phyloP scores from a whole-genome alignment of 2,797 vertebrate genomes.

The Odontamblyopus lacepedii region DNA sequence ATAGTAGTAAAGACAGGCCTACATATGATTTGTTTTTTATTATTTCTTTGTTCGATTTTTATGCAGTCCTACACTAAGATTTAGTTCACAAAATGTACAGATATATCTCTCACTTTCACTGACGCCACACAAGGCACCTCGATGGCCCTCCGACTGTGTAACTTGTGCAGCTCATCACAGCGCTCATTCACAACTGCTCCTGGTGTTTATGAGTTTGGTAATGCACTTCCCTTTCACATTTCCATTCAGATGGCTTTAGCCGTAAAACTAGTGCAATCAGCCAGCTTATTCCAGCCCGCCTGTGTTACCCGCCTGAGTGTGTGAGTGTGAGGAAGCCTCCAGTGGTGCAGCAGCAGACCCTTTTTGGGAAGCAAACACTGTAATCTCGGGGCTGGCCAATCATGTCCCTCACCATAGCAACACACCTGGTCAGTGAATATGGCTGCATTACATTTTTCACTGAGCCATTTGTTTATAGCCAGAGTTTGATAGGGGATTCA shows the following conservation, averaged over 20 bases:
- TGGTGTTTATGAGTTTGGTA: slow-evolving; percentile 58
- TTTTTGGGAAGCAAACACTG: slow-evolving; percentile 55
- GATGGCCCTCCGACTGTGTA: slow-evolving; percentile 35
- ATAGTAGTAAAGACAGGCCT: too few relatives aligned
- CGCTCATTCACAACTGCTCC: slow-evolving; percentile 57
- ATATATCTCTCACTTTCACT: background rate
- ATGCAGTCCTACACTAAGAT: background rate
- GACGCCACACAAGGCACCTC: slow-evolving; percentile 8
- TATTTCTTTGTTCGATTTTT: background rate
- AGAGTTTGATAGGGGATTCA: background rate
- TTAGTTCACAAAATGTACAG: background rate
- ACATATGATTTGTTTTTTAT: background rate
- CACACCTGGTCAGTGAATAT: slow-evolving; percentile 63
- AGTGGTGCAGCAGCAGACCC: slow-evolving; percentile 34
- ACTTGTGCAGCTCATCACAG: slow-evolving; percentile 46
- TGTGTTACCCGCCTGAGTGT: slow-evolving; percentile 13
- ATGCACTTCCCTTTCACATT: slow-evolving; percentile 67
- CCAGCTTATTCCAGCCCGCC: slow-evolving; percentile 59
- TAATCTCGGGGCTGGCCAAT: slow-evolving; percentile 60
- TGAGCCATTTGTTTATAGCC: slow-evolving; percentile 11
- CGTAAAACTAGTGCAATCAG: slow-evolving; percentile 69
- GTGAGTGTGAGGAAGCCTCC: background rate
- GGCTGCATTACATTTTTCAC: slow-evolving; percentile 43
- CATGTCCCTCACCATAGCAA: slow-evolving; percentile 72
- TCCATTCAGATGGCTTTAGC: slow-evolving; percentile 73